phyloP scores from a whole-genome alignment of 2,888 invertebrate genomes.

The Sphaerolaimus hirsutus region DNA sequence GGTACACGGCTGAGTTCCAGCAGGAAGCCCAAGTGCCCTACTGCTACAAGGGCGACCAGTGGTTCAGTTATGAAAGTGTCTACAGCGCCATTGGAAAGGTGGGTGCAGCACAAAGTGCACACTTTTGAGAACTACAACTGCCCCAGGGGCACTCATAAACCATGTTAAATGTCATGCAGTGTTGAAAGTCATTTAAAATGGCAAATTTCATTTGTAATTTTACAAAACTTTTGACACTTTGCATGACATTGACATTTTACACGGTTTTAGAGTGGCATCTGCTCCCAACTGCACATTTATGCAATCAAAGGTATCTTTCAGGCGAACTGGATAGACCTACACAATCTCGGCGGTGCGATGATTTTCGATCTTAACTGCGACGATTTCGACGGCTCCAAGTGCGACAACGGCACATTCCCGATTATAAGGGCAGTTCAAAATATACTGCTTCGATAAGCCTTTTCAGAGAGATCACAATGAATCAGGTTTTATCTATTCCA shows the following conservation, averaged over 20 bases:
- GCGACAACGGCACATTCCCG: neutral
- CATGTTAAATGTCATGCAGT: too few species aligned
- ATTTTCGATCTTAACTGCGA: conserved; percentile 56
- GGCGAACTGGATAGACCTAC: conserved; percentile 39
- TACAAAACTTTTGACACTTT: too few species aligned
- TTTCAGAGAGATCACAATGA: neutral
- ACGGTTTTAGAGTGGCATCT: too few species aligned
- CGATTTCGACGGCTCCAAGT: conserved; percentile 32
- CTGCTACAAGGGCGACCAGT: conserved; percentile 42
- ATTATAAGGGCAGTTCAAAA: neutral
- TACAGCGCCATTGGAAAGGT: neutral
- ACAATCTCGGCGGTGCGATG: conserved; percentile 53
- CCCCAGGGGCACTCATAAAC: too few species aligned
- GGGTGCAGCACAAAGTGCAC: neutral
- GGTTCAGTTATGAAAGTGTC: conserved; percentile 56
- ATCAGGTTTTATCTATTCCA: too few species aligned
- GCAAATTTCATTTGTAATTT: too few species aligned
- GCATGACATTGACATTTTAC: too few species aligned
- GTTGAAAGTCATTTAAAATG: too few species aligned
- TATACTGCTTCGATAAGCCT: neutral
- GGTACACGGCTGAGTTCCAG: conserved; percentile 38
- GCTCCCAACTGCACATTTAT: too few species aligned
- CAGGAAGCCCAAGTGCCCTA: conserved; percentile 50
- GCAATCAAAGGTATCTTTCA: conserved; percentile 17
- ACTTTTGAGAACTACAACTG: neutral